phyloP scores from a whole-genome alignment of 2,888 invertebrate species.

The Acronicta psi region DNA sequence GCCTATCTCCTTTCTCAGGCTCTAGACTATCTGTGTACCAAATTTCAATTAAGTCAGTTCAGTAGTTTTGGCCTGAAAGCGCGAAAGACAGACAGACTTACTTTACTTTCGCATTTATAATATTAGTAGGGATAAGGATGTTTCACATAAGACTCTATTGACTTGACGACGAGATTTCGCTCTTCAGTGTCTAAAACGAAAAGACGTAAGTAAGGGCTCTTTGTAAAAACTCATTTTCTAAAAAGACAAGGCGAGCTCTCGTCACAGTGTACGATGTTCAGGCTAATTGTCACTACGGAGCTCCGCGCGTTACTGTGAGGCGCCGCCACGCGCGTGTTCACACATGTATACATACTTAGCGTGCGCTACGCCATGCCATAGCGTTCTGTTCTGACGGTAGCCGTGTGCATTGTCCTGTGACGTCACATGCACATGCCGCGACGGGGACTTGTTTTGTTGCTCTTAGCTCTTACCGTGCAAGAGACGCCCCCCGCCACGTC shows the following conservation, averaged over 20 bases:
- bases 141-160: no score
- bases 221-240: slow-evolving; percentile 11
- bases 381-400: background rate
- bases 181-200: no score
- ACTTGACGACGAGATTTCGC: no score
- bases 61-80: no score
- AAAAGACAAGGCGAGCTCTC: background rate
- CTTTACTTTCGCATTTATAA: no score
- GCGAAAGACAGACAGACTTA: no score
- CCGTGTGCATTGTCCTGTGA: slow-evolving; percentile 23
- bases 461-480: background rate
- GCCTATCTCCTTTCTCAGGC: no score
- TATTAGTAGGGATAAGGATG: no score
- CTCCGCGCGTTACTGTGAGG: background rate
- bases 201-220: slow-evolving; percentile 1
- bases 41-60: no score
- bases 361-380: background rate
- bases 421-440: slow-evolving; percentile 12
- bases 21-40: no score
- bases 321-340: background rate
- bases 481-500: no score
- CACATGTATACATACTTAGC: slow-evolving; percentile 5
- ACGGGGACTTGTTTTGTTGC: slow-evolving; percentile 11
- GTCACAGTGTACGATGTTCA: background rate
- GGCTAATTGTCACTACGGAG: slow-evolving; percentile 13